phyloP scores from a whole-genome alignment of 1,140 invertebrate species.

The Drosophila sturtevanti region DNA sequence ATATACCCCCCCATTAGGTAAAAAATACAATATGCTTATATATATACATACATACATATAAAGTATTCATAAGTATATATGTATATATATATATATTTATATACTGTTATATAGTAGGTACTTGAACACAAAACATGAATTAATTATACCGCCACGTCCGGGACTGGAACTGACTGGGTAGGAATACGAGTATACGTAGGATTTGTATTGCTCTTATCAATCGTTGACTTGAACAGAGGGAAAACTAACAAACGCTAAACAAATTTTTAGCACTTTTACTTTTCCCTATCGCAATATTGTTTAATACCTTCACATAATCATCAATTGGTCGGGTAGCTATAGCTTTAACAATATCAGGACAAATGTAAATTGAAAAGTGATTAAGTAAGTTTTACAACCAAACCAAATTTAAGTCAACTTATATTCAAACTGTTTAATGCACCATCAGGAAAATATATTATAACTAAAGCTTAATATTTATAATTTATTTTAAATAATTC shows the following conservation, averaged over 20 bases:
- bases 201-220: background rate
- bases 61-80: background rate
- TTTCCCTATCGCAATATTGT: background rate
- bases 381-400: background rate
- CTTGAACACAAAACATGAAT: slow-evolving; percentile 1
- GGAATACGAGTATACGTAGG: background rate
- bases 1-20: background rate
- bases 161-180: background rate
- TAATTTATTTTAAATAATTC: no score
- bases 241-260: background rate
- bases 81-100: background rate
- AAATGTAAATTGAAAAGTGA: background rate
- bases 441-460: no score
- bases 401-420: no score
- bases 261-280: slow-evolving; percentile 3
- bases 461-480: no score
- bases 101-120: background rate
- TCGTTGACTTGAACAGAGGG: background rate
- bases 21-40: background rate
- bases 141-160: slow-evolving; percentile 1
- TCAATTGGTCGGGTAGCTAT: background rate
- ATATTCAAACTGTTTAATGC: no score
- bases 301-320: background rate
- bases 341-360: background rate
- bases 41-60: background rate